phyloP scores from a whole-genome alignment of 2,888 invertebrate species.

The Coelopa pilipes region DNA sequence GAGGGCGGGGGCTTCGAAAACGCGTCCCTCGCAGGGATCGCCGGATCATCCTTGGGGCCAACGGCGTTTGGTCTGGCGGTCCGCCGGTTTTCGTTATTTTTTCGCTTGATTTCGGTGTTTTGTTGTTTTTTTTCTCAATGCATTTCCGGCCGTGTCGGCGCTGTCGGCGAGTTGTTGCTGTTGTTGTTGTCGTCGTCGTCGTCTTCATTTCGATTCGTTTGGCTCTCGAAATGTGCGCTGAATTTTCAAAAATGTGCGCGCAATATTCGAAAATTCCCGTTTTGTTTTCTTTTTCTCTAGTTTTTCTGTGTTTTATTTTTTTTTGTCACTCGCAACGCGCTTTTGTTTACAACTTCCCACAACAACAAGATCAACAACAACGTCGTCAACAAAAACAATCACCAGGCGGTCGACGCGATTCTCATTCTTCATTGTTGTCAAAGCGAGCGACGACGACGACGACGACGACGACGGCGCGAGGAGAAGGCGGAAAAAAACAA shows the following conservation, averaged over 20 bases:
- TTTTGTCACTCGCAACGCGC: not conserved
- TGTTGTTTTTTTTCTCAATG: not conserved
- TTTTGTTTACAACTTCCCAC: conserved; percentile 17
- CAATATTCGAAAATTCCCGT: not conserved
- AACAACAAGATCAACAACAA: conserved; percentile 9
- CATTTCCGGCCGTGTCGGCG: conserved; percentile 7
- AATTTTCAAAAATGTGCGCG: conserved; percentile 13
- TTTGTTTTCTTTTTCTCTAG: too few relatives aligned
- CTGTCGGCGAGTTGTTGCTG: conserved; percentile 11
- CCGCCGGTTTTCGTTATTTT: not conserved
- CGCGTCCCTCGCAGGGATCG: too few relatives aligned
- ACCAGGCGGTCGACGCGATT: too few relatives aligned
- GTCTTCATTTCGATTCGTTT: not conserved
- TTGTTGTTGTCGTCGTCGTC: not conserved
- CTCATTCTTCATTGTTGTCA: not conserved
- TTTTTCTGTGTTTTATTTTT: not conserved
- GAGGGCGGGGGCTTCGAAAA: too few relatives aligned
- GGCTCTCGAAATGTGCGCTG: conserved; percentile 16
- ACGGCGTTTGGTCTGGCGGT: not conserved
- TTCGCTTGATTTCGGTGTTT: conserved; percentile 1
- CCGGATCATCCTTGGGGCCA: not conserved
- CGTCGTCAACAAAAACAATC: not conserved
- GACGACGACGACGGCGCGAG: too few relatives aligned
- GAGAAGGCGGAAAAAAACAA: too few relatives aligned
- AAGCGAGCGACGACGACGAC: not conserved